Evolutionary conservation across 2,888 invertebrate genomes (phyloP), one percentile per base, ranked within the genome.

Genomic region (Lasioglossum leucozonium): DNA sequence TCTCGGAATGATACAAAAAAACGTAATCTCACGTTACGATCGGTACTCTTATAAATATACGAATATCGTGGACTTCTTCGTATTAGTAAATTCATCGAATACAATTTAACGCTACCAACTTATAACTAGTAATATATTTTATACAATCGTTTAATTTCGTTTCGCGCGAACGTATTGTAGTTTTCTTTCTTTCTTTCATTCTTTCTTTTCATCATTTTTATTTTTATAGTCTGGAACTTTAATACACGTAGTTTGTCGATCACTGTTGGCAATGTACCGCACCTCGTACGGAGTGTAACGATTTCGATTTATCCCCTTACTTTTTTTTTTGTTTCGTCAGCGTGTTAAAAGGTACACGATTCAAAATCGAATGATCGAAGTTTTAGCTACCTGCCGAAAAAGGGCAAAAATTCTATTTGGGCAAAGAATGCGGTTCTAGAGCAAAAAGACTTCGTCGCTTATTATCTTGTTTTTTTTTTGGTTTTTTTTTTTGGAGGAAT

Each of bases 91-190:
- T 92, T 92, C 81, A 88, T 86, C 82, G 87, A 82, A 81, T 88
- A 90, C 77, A 85, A 80, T 87, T 89, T 91, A 90, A 85, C 51
- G 84, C 87, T 89, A 91, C 84, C 75, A 91, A 91, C 88, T 91
- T 90, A 91, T 91, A 90, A 81, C 89, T 91, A 91, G 84, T 84
- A 86, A 87, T 89, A 89, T 83, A 77, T 86, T 67, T 91, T 90
- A 91, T 90, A 90, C 90, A 88, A 86, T 87, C 80, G 85, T 90
- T 88, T 81, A 86, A 89, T 88, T 73, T 85, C 83, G 67, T 82
- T 84, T 90, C 74, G 77, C 72, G 71, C 85, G 67, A 87, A 91
- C 84, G 77, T 87, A 87, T 86, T 77, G 79, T 82, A 78, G 78
- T 67, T 67, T 67, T 65, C 62, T 30, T 62, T 62, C 30, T 67